phyloP scores from a whole-genome alignment of 2,113 vertebrate genomes.

The Asarcornis scutulata region DNA sequence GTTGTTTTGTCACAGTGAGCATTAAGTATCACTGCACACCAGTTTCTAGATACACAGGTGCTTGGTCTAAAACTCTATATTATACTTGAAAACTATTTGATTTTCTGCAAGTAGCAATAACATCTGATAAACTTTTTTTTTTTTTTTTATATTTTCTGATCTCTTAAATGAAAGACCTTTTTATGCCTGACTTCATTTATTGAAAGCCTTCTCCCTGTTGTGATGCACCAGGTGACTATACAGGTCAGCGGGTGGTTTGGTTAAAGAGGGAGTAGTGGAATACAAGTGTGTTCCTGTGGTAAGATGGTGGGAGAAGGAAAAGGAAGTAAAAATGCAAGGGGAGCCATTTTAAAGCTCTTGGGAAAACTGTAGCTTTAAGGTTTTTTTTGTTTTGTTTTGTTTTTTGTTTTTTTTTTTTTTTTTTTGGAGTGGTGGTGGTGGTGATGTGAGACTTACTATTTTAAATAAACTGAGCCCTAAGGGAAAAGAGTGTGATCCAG shows the following conservation, averaged over 20 bases:
- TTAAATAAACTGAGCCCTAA: not conserved
- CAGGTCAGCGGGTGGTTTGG: not conserved
- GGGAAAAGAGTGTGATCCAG: not conserved
- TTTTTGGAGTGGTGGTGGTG: not conserved
- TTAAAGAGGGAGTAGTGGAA: not conserved
- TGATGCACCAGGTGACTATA: not conserved
- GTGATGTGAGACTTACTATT: not conserved
- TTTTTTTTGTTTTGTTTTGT: not conserved
- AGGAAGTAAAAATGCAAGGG: not conserved
- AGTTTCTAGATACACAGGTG: not conserved
- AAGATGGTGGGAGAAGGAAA: not conserved
- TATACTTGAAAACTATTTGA: not conserved
- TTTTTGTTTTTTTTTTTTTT: not conserved
- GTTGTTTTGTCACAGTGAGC: not conserved
- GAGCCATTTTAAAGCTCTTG: not conserved
- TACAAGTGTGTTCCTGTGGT: constrained; percentile 36
- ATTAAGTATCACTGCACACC: too few species aligned
- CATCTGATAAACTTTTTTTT: not conserved
- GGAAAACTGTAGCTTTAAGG: not conserved
- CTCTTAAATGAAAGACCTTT: not conserved
- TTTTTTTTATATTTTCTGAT: not conserved
- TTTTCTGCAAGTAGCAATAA: not conserved
- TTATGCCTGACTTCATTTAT: not conserved
- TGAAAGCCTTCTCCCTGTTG: not conserved
- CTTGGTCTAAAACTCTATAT: not conserved